These are phyloP conservation scores for Anthonomus grandis DNA, from an alignment of 1,140 invertebrate genomes.

Conservation along the genomic window DNA sequence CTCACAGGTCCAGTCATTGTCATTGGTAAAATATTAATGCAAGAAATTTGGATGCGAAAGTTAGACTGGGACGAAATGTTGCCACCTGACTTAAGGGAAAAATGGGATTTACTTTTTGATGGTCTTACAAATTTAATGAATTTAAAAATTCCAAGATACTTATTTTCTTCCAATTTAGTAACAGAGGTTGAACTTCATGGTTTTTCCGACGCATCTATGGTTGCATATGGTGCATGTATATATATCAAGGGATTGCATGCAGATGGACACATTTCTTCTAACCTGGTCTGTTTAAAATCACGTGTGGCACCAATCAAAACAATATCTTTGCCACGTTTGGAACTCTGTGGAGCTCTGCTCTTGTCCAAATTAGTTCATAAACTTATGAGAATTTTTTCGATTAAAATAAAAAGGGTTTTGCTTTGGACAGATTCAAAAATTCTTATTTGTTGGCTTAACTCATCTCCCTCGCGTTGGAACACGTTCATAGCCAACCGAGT, in stretches of 20 bases:
- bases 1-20: too few relatives aligned
- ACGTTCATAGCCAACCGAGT: slow-evolving; percentile 47
- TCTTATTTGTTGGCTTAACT: slow-evolving; percentile 45
- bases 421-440: slow-evolving; percentile 49
- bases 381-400: slow-evolving; percentile 25
- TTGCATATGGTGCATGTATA: slow-evolving; percentile 39
- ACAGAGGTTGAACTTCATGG: too few relatives aligned
- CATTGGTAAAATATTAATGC: too few relatives aligned
- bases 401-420: slow-evolving; percentile 30
- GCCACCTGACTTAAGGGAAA: too few relatives aligned
- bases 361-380: slow-evolving; percentile 2
- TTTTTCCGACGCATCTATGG: slow-evolving; percentile 37
- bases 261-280: not conserved
- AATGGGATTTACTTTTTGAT: too few relatives aligned
- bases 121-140: too few relatives aligned
- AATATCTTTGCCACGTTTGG: slow-evolving; percentile 3
- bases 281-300: slow-evolving; percentile 4
- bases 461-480: slow-evolving; percentile 38
- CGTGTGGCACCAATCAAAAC: slow-evolving; percentile 25
- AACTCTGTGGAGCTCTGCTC: slow-evolving; percentile 13
- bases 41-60: too few relatives aligned
- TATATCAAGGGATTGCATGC: slow-evolving; percentile 27
- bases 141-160: too few relatives aligned
- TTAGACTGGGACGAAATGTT: too few relatives aligned
- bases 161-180: too few relatives aligned